phyloP scores from a whole-genome alignment of 2,113 vertebrate species.

The Dicrurus megarhynchus region DNA sequence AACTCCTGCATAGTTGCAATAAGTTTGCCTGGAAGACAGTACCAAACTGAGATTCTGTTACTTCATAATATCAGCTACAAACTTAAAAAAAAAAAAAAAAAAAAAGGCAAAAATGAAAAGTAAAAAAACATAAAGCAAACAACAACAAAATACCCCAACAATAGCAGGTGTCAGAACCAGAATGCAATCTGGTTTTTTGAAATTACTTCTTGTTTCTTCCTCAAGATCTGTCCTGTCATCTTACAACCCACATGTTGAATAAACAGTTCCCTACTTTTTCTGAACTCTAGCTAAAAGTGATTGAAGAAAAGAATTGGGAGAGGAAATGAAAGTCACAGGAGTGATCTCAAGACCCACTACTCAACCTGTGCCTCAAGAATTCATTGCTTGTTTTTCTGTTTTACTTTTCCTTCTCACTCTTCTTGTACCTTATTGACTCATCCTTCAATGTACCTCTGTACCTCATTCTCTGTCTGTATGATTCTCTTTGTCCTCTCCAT shows the following conservation, averaged over 20 bases:
- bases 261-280: not conserved
- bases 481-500: not conserved
- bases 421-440: not conserved
- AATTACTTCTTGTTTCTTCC: not conserved
- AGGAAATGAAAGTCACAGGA: not conserved
- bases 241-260: not conserved
- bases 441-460: not conserved
- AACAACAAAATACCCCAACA: not conserved
- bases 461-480: not conserved
- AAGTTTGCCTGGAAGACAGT: constrained; percentile 22
- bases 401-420: not conserved
- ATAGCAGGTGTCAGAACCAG: not conserved
- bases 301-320: not conserved
- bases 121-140: not conserved
- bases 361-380: not conserved
- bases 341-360: not conserved
- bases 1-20: constrained; percentile 13
- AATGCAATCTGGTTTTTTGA: not conserved
- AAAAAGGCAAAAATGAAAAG: not conserved
- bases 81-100: too few relatives aligned
- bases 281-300: not conserved
- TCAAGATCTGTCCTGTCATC: not conserved
- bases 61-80: not conserved
- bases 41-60: constrained; percentile 41
- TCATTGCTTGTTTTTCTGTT: not conserved